Evolutionary conservation across 2,797 vertebrate species (phyloP).

Genomic region (Glossophaga mutica): DNA sequence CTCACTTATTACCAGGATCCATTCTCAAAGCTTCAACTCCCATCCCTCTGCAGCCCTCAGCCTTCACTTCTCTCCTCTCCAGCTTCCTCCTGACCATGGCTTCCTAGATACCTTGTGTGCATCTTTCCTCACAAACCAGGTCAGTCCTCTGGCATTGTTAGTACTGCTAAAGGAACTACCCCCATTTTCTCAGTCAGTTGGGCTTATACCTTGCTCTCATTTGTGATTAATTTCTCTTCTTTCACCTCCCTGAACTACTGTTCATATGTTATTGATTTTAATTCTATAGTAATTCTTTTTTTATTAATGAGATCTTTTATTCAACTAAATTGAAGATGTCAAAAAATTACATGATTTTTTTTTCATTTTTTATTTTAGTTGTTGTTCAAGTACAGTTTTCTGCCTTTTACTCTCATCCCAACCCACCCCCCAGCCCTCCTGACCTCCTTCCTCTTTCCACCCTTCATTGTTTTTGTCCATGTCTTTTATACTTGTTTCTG

Average conservation of each 20-base stretch:
- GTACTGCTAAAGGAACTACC: neutral
- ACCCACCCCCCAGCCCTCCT: no score
- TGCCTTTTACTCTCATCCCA: no score
- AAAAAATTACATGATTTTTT: no score
- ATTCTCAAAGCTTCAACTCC: neutral
- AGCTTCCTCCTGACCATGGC: neutral
- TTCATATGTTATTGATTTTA: neutral
- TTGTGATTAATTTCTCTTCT: neutral
- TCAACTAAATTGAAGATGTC: no score
- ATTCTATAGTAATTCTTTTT: neutral
- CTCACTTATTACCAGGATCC: neutral
- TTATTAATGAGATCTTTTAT: no score
- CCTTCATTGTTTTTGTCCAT: no score
- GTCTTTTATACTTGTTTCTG: no score
- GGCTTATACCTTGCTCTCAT: neutral
- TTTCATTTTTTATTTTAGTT: no score
- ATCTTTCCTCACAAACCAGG: neutral
- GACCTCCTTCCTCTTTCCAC: no score
- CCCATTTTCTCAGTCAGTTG: neutral
- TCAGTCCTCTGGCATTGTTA: neutral
- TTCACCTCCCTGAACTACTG: neutral
- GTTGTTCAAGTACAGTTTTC: no score
- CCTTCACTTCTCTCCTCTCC: neutral
- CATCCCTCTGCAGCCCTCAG: neutral
- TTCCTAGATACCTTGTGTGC: neutral